Percentiles rank a stretch among this genome's conserved stretches.
phyloP scores from a whole-genome alignment of 2,113 vertebrate species.

The Caranx melampygus region DNA sequence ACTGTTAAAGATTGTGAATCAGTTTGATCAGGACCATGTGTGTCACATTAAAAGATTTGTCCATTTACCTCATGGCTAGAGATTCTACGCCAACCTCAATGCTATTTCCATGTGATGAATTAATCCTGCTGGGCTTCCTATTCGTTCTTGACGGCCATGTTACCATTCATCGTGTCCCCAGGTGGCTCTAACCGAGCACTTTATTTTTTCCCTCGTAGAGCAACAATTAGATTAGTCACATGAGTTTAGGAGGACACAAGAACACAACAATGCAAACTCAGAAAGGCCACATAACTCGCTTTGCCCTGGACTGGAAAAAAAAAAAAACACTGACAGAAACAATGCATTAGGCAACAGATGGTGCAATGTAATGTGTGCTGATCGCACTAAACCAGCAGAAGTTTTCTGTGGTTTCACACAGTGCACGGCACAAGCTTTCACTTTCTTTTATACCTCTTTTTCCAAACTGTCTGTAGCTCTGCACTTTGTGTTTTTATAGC shows the following conservation, averaged over 20 bases:
- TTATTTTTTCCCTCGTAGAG: not conserved
- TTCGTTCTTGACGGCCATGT: not conserved
- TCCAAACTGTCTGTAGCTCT: slow-evolving; percentile 46
- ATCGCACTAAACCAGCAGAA: slow-evolving; percentile 53
- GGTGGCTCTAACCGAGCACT: not conserved
- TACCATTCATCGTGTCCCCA: slow-evolving; percentile 9
- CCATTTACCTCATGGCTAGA: not conserved
- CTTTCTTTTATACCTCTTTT: slow-evolving; percentile 43
- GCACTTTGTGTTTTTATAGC: slow-evolving; percentile 46
- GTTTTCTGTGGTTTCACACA: slow-evolving; percentile 44
- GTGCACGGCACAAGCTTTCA: slow-evolving; percentile 36
- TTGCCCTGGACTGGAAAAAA: slow-evolving; percentile 4
- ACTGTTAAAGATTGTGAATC: not conserved
- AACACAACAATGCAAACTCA: slow-evolving; percentile 31
- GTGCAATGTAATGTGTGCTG: slow-evolving; percentile 40
- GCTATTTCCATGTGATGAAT: slow-evolving; percentile 6
- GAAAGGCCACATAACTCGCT: slow-evolving; percentile 18
- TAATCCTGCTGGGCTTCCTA: not conserved
- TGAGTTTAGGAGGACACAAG: slow-evolving; percentile 17
- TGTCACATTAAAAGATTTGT: not conserved
- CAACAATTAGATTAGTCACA: slow-evolving; percentile 23
- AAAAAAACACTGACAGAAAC: slow-evolving; percentile 29
- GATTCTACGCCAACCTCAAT: not conserved
- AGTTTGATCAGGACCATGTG: not conserved
- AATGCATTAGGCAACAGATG: slow-evolving; percentile 50